These are phyloP conservation scores for Aurelia sp. DNA, from an alignment of 30 jellyfish, hydroid and myxozoan genomes.

Conservation along the genomic window DNA sequence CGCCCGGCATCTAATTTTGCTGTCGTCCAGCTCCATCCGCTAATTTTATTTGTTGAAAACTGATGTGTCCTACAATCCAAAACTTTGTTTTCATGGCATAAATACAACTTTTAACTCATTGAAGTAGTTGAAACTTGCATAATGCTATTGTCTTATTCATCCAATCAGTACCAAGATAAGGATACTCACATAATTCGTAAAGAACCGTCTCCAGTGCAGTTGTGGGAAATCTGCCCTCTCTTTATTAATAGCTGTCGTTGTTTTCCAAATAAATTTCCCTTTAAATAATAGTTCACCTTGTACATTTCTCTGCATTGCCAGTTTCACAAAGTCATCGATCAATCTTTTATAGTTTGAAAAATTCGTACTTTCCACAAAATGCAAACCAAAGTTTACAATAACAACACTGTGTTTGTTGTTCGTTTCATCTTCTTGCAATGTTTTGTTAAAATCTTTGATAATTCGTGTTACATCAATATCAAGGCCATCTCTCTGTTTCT, in stretches of 20 bases:
- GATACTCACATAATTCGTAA: constrained; percentile 65
- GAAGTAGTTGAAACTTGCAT: too few species aligned
- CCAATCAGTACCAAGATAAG: too few species aligned
- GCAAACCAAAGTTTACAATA: constrained; percentile 76
- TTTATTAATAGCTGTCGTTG: constrained; percentile 77
- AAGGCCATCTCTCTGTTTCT: constrained; percentile 24
- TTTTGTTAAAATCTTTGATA: constrained; percentile 19
- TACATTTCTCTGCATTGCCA: constrained; percentile 1
- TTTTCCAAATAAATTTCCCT: constrained; percentile 70
- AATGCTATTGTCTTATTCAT: too few species aligned
- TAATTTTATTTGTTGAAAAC: too few species aligned
- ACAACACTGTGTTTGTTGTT: constrained; percentile 37
- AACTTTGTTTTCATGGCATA: too few species aligned
- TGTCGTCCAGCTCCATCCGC: too few species aligned
- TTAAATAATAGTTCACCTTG: not conserved
- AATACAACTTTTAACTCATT: too few species aligned
- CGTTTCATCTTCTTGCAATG: not conserved
- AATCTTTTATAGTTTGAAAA: constrained; percentile 46
- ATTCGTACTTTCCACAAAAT: constrained; percentile 79
- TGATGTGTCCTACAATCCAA: too few species aligned
- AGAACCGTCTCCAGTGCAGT: constrained; percentile 76
- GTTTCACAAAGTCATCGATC: constrained; percentile 31
- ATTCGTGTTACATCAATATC: constrained; percentile 53
- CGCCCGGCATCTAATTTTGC: too few species aligned
- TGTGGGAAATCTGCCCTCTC: constrained; percentile 81